Base-by-base conservation (phyloP, 2,797 vertebrate species). In the Mionectes olivaceus region DNA sequence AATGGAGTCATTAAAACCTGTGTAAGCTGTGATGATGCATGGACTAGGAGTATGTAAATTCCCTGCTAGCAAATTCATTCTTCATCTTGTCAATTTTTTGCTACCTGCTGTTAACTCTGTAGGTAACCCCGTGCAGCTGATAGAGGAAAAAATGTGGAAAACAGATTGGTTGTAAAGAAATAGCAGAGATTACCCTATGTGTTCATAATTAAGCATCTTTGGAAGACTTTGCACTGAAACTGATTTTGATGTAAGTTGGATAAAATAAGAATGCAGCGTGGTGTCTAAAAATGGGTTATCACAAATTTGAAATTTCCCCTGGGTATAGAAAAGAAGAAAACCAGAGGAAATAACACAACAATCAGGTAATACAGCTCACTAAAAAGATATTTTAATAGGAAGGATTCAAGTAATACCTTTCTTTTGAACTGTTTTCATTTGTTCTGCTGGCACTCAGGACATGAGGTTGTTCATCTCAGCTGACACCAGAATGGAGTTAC, bases 1-100 rank as follows among this genome's bases (percentile, higher is more conserved):
- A 85, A 71, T 71, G 87, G 85, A 94, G 65, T 95, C 87, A 95
- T 95, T 96, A 94, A 80, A 79, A 93, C 21, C 56, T 87, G 44
- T 83, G 71, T 96, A 95, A 95, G 79, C 86, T 91, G 78, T 64
- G 77, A 68, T 95, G 90, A 96, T 95, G 55, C 95, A 94, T 94
- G 95, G 96, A 87, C 95, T 94, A 19, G 61, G 55, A 33, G 83
- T 95, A 90, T 97, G 80, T 83, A 97, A 96, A 97, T 97, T 96
- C 83, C 94, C 65, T 94, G 43, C 64, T 95, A 90, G 55, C 19
- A 10, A 93, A 76, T 63, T 11, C 92, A 89, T 97, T 96, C 95
- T 95, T 98, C 94, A 97, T 95, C 87, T 86, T 96, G 95, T 96
- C 95, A 96, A 6, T 88, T 97, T 89, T 92, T 83, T 94, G 67